phyloP scores from a whole-genome alignment of 2,888 invertebrate species.

The Drosophila subsilvestris region DNA sequence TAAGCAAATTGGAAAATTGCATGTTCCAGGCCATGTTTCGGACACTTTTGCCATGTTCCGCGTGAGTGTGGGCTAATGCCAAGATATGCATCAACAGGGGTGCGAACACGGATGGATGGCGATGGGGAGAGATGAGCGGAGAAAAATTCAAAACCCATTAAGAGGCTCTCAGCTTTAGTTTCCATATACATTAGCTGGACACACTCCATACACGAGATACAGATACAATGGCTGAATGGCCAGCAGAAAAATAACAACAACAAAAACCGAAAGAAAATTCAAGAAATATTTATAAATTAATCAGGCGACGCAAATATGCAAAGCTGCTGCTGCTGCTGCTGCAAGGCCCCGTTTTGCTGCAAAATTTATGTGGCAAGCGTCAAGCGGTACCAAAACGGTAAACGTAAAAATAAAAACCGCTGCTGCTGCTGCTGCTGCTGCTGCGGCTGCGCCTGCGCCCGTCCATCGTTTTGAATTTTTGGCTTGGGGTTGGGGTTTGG shows the following conservation, averaged over 20 bases:
- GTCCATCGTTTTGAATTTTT: slow-evolving; percentile 27
- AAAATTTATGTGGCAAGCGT: slow-evolving; percentile 71
- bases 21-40: slow-evolving; percentile 56
- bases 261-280: not conserved
- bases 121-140: slow-evolving; percentile 25
- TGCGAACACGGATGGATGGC: slow-evolving; percentile 56
- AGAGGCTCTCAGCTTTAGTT: slow-evolving; percentile 14
- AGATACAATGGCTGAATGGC: slow-evolving; percentile 47
- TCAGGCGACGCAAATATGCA: slow-evolving; percentile 46
- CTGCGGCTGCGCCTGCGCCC: slow-evolving; percentile 70
- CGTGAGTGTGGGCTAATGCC: slow-evolving; percentile 33
- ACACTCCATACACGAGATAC: not conserved
- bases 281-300: slow-evolving; percentile 61
- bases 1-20: slow-evolving; percentile 73
- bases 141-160: slow-evolving; percentile 39
- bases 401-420: slow-evolving; percentile 55
- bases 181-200: slow-evolving; percentile 23
- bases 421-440: slow-evolving; percentile 6
- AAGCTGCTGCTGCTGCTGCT: slow-evolving; percentile 18
- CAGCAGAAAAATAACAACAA: slow-evolving; percentile 14
- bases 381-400: slow-evolving; percentile 52
- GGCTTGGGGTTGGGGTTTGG: not conserved
- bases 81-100: slow-evolving; percentile 62
- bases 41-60: slow-evolving; percentile 41
- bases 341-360: slow-evolving; percentile 45